These are phyloP conservation scores for Tetranychus urticae DNA, from an alignment of 1,140 invertebrate species.

Conservation along the genomic window DNA sequence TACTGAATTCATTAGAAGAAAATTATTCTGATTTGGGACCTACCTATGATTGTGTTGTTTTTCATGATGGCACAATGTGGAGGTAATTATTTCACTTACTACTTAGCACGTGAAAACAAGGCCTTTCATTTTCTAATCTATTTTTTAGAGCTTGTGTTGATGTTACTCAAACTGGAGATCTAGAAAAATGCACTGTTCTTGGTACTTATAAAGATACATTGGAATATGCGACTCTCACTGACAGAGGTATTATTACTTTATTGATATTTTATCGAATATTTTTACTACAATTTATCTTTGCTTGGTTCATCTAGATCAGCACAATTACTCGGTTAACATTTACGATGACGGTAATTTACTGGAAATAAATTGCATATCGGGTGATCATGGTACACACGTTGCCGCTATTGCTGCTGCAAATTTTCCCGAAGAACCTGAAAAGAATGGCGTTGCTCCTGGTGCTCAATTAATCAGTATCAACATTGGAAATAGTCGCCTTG, in stretches of 20 bases:
- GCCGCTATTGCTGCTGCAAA: slow-evolving; percentile 77
- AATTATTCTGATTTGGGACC: slow-evolving; percentile 55
- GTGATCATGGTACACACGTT: slow-evolving; percentile 86
- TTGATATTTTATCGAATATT: too few relatives aligned
- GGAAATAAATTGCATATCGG: slow-evolving; percentile 64
- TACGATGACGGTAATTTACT: slow-evolving; percentile 71
- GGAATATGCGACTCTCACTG: slow-evolving; percentile 48
- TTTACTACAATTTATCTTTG: background rate
- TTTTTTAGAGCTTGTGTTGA: slow-evolving; percentile 53
- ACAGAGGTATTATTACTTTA: slow-evolving; percentile 18
- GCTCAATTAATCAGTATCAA: slow-evolving; percentile 80
- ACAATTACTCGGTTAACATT: slow-evolving; percentile 78
- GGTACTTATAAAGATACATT: slow-evolving; percentile 61
- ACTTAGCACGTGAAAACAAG: background rate
- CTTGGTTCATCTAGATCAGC: slow-evolving; percentile 32
- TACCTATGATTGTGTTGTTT: slow-evolving; percentile 77
- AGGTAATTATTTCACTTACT: slow-evolving; percentile 6
- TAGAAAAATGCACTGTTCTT: slow-evolving; percentile 44
- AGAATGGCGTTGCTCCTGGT: slow-evolving; percentile 85
- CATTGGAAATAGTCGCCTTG: slow-evolving; percentile 62
- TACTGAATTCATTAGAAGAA: slow-evolving; percentile 55
- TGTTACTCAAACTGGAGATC: slow-evolving; percentile 53
- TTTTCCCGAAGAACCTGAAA: slow-evolving; percentile 66
- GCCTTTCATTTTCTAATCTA: slow-evolving; percentile 2
- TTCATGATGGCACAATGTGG: slow-evolving; percentile 57